These are phyloP conservation scores for Pristionchus arcanus DNA, from an alignment of 2,888 invertebrate species.

Conservation along the genomic window DNA sequence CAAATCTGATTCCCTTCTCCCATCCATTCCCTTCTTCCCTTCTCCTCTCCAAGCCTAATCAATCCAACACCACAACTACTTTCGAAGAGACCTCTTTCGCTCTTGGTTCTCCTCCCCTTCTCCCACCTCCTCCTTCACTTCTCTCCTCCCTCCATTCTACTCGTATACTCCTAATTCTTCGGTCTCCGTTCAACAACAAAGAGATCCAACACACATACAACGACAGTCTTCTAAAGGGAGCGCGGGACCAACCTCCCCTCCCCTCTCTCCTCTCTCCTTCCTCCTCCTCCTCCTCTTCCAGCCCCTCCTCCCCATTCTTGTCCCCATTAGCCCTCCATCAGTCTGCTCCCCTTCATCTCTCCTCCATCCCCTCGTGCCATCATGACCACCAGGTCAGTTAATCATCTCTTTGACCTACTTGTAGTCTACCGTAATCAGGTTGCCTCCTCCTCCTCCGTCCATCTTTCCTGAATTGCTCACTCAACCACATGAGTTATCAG, in stretches of 20 bases:
- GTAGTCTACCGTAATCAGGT: neutral
- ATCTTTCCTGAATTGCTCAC: conserved; percentile 47
- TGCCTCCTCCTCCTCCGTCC: conserved; percentile 27
- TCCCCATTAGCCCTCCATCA: conserved; percentile 41
- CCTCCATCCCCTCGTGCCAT: neutral
- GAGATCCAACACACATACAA: conserved; percentile 26
- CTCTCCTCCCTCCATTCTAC: conserved; percentile 2
- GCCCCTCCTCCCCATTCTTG: conserved; percentile 5
- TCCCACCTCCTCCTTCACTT: neutral
- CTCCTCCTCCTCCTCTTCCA: neutral
- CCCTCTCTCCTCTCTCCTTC: neutral
- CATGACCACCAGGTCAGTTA: conserved; percentile 47
- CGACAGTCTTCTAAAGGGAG: conserved; percentile 30
- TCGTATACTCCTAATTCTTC: conserved; percentile 26
- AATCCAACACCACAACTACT: conserved; percentile 40
- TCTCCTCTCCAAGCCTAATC: neutral
- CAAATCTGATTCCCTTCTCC: conserved; percentile 45
- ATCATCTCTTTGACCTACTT: neutral
- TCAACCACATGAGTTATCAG: conserved; percentile 34
- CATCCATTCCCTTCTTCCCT: neutral
- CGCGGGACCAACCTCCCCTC: neutral
- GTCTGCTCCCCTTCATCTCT: conserved; percentile 39
- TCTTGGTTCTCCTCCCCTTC: neutral
- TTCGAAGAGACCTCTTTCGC: neutral
- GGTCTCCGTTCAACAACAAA: conserved; percentile 12